phyloP scores from a whole-genome alignment of 2,888 invertebrate genomes.

The Meandrusa payeni region DNA sequence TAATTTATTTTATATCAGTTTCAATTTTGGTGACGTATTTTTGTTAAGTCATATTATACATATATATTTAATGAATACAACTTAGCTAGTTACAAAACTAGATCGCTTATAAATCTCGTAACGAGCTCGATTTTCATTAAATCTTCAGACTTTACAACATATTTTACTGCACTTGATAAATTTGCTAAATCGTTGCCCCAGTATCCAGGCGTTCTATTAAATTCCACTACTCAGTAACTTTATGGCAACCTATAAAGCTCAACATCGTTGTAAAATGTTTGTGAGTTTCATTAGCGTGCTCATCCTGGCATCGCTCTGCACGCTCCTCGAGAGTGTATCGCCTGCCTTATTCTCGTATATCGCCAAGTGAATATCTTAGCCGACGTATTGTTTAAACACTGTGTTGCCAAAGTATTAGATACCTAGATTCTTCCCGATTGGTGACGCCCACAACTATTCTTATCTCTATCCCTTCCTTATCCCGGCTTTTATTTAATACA shows the following conservation, averaged over 20 bases:
- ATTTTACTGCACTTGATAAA: conserved; percentile 13
- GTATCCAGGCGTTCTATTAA: conserved; percentile 13
- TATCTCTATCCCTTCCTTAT: too few species aligned
- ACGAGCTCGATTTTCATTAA: conserved; percentile 3
- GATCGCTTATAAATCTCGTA: not conserved
- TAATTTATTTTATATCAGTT: too few species aligned
- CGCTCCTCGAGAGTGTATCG: not conserved
- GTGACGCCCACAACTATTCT: too few species aligned
- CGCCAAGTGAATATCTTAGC: too few species aligned
- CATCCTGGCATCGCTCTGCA: conserved; percentile 1
- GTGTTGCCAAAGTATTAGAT: too few species aligned
- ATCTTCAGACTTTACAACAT: conserved; percentile 4
- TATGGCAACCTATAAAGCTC: conserved; percentile 21
- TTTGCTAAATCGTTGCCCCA: conserved; percentile 4
- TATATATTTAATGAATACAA: too few species aligned
- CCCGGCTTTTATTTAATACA: too few species aligned
- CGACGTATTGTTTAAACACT: too few species aligned
- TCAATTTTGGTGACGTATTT: too few species aligned
- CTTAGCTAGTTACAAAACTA: not conserved
- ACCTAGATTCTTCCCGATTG: too few species aligned
- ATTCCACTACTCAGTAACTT: conserved; percentile 19
- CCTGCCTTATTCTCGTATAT: too few species aligned
- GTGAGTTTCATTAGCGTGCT: conserved; percentile 22
- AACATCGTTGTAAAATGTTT: conserved; percentile 23
- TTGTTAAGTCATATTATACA: too few species aligned